Evolutionary conservation across 2,113 vertebrate species (phyloP).

Genomic region (Talpa occidentalis): DNA sequence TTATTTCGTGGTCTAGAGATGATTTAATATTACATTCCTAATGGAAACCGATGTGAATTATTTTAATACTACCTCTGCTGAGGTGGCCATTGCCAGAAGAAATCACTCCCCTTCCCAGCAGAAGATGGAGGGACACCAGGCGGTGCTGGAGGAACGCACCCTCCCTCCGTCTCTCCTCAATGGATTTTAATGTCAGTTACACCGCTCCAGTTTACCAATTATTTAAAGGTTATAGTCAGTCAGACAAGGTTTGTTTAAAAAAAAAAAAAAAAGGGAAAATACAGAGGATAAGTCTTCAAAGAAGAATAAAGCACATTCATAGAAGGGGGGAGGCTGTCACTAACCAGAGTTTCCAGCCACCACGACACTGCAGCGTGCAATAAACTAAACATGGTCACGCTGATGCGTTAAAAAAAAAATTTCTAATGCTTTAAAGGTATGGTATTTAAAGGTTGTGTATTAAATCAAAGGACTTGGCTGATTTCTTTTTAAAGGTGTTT

Average conservation of each 20-base stretch:
- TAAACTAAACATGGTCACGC: constrained; percentile 11
- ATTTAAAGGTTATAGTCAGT: constrained; percentile 82
- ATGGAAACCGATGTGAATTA: not conserved
- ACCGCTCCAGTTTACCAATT: constrained; percentile 74
- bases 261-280: constrained; percentile 6
- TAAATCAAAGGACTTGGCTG: not conserved
- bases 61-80: not conserved
- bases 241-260: constrained; percentile 63
- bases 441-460: not conserved
- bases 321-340: constrained; percentile 7
- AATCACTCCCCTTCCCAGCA: not conserved
- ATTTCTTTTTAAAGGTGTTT: constrained; percentile 4
- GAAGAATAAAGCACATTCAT: constrained; percentile 37
- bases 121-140: not conserved
- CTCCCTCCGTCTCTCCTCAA: constrained; percentile 54
- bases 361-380: not conserved
- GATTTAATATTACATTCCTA: not conserved
- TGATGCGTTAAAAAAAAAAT: not conserved
- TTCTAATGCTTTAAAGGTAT: constrained; percentile 19
- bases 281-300: not conserved
- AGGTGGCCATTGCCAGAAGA: not conserved
- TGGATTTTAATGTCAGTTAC: constrained; percentile 71
- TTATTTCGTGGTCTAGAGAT: not conserved
- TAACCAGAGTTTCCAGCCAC: not conserved
- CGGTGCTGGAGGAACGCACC: not conserved